Evolutionary conservation across 1,140 invertebrate genomes (phyloP), one percentile per base, ranked within the genome.

Genomic region (Proctacanthus coquilletti): DNA sequence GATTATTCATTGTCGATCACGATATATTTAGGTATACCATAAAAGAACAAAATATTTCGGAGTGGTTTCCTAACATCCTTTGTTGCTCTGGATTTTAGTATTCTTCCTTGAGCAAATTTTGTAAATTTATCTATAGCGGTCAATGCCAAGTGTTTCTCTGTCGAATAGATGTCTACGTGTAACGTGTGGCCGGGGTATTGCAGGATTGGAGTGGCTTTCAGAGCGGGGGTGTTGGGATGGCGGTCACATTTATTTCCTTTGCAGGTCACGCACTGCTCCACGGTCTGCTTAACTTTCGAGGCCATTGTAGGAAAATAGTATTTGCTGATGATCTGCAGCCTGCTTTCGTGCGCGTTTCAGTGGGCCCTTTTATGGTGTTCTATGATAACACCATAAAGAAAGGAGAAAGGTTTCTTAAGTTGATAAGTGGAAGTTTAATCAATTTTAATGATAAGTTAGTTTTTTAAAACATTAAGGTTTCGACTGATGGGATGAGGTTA

Each of bases 71-170:
- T 32, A 17, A 32, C 17, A 6, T 32, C 30, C 13, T 32, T 15
- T 5, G 13, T 17, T 32, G 30, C 9, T 13, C 30, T 32, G 6
- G 5, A 6, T 13, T 32, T 10, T 32, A 32, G 5, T 10, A 32
- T 13, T 13, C 15, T 10, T 13, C 9, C 15, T 13, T 32, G 23
- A 8, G 23, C 15, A 32, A 32, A 32, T 17, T 32, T 32, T 5
- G 30, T 32, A 5, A 32, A 32, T 32, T 32, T 32, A 32, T 32
- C 30, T 32, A 32, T 32, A 6, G 30, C 30, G 6, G 30, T 17
- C 5, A 32, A 6, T 13, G 15, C 30, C 30, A 32, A 32, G 5
- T 32, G 5, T 6, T 5, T 6, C 15, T 32, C 30, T 10, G 30
- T 32, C 8, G 30, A 32, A 17, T 13, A 32, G 17, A 32, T 32